phyloP scores from a whole-genome alignment of 2,113 vertebrate species.

The Phyllostomus discolor region DNA sequence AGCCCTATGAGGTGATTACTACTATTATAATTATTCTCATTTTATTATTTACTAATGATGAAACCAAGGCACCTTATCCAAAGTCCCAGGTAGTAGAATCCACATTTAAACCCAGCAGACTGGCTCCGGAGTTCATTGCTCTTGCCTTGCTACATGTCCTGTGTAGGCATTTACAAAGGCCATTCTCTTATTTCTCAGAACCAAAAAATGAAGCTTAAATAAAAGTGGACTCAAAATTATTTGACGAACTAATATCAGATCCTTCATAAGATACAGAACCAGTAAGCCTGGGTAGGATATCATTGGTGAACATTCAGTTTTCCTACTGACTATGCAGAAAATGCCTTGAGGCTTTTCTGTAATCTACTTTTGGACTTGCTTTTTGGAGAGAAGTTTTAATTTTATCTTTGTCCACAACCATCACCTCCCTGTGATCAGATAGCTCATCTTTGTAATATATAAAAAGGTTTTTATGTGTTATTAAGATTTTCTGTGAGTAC shows the following conservation, averaged over 20 bases:
- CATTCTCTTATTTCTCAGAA: not conserved
- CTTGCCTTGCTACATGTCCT: not conserved
- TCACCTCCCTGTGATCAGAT: not conserved
- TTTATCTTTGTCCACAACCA: not conserved
- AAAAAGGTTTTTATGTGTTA: not conserved
- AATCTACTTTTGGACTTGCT: not conserved
- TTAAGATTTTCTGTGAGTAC: not conserved
- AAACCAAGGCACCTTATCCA: not conserved
- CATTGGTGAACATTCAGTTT: not conserved
- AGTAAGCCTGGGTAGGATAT: not conserved
- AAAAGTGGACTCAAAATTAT: not conserved
- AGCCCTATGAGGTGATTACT: not conserved
- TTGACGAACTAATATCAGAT: not conserved
- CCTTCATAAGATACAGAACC: not conserved
- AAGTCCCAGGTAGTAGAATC: not conserved
- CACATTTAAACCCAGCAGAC: not conserved
- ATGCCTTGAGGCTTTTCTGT: not conserved
- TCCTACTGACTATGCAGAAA: not conserved
- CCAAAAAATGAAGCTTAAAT: not conserved
- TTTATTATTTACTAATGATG: not conserved
- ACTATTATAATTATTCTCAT: not conserved
- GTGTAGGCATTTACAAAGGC: not conserved
- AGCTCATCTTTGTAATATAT: not conserved
- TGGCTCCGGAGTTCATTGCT: not conserved
- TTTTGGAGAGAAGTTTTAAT: not conserved